Base-by-base conservation (phyloP, 2,797 vertebrate genomes). In the Ataeniobius toweri region DNA sequence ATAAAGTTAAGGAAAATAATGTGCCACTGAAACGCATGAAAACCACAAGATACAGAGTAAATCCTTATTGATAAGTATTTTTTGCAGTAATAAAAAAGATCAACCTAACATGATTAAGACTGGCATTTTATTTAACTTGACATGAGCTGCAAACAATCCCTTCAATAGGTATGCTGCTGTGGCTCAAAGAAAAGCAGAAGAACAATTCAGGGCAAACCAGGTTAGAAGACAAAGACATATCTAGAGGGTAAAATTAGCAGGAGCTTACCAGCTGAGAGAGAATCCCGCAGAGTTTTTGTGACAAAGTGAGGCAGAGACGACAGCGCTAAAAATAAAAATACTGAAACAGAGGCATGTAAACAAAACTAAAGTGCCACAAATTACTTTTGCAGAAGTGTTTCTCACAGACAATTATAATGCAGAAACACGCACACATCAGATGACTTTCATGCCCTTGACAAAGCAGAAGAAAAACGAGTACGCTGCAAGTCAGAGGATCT, bases 241-340 rank as follows among this genome's bases (percentile, higher is more conserved):
- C 85, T 80, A 73, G 80, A 89, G 85, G 89, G 84, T 63, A 56
- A 82, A 86, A 86, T 58, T 85, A 86, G 85, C 83, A 90, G 87
- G 86, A 83, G 79, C 76, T 82, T 79, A 78, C 78, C 72, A 78
- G 65, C 84, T 80, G 84, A 79, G 74, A 79, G 50, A 83, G 81
- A 88, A 80, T 82, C 85, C 83, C 71, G 87, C 83, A 80, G 90
- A 77, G 85, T 85, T 90, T 68, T 84, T 85, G 85, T 86, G 86
- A 88, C 79, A 86, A 89, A 91, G 88, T 80, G 74, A 80, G 71
- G 77, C 12, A 3, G 83, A 56, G 53, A 77, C 4, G 68, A 81
- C 68, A 63, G 1, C 36, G 51, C 83, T 83, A 83, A 88, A 89
- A 89, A 89, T 86, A 91, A 84, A 80, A 61, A 74, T 78, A 31